Base-by-base conservation (phyloP, 2,113 vertebrate genomes). In the Panthera tigris region DNA sequence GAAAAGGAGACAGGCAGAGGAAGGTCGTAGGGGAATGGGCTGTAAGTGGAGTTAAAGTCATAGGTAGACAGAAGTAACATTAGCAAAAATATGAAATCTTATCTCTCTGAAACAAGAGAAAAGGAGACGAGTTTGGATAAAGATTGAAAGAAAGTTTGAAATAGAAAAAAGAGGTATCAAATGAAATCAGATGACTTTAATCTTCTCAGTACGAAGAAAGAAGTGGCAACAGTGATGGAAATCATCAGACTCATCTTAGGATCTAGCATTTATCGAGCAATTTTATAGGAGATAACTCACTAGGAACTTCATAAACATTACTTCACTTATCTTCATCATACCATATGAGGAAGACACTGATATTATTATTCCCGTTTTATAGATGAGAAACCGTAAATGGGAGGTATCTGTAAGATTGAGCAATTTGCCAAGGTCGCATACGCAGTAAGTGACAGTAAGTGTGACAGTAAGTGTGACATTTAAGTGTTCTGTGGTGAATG, bases 311-410 rank as follows among this genome's bases (percentile, higher is more conserved):
- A 65, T 31, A 95, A 93, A 91, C 2, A 4, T 45, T 91, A 65
- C 83, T 23, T 96, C 31, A 84, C 57, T 69, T 65, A 57, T 80
- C 16, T 50, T 96, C 65, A 71, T 81, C 52, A 39, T 12, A 87
- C n/a, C 4, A 76, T 61, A 39, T 61, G 84, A 97, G 18, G 25
- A 50, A 69, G 61, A 83, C 31, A 55, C 23, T 36, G 71, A 2
- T 41, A 83, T 61, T 1, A 45, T 55, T 86, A 21, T 36, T 66
- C 27, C 10, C 2, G 73, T 95, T 97, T 98, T 98, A 61, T 55
- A 86, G 5, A 31, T 0, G 16, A 48, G 27, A 89, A 95, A 76
- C 21, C 91, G 9, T 71, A 65, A 39, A 52, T 92, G 55, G 89
- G 84, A 92, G 41, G 36, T 74, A 94, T 18, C 5, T 16, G 27